Percentiles rank a stretch among this genome's conserved stretches.
Evolutionary conservation across 2,888 invertebrate genomes (phyloP).

Genomic region (Leucophora obtusa): DNA sequence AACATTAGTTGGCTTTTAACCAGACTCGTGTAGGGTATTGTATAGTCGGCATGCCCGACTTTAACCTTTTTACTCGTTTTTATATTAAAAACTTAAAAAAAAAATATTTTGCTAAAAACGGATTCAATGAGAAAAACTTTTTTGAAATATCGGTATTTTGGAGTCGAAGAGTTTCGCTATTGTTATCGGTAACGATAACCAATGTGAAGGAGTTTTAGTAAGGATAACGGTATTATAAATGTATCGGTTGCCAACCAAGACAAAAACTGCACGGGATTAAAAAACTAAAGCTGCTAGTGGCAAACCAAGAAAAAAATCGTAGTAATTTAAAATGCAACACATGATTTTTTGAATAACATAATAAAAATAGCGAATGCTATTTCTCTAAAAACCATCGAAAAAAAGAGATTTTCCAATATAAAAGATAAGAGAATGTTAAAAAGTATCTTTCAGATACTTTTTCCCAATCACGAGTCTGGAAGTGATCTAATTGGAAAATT

Average conservation of each 20-base stretch:
- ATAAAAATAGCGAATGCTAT: background rate
- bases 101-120: too few species aligned
- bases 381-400: background rate
- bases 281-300: conserved; percentile 45
- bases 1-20: too few species aligned
- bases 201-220: too few species aligned
- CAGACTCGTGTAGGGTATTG: too few species aligned
- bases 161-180: too few species aligned
- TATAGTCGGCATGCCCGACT: too few species aligned
- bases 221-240: too few species aligned
- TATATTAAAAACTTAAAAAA: too few species aligned
- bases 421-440: conserved; percentile 25
- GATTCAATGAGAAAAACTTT: too few species aligned
- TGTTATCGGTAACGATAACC: too few species aligned
- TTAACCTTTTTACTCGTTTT: too few species aligned
- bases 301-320: conserved; percentile 30
- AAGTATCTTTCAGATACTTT: conserved; percentile 38
- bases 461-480: conserved; percentile 28
- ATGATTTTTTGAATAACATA: conserved; percentile 43
- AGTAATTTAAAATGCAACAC: conserved; percentile 61
- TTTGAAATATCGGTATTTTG: too few species aligned
- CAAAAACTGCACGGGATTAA: conserved; percentile 45
- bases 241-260: background rate
- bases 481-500: conserved; percentile 74
- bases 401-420: conserved; percentile 16